These are phyloP conservation scores for Caenorhabditis wallacei DNA, from an alignment of 2,888 invertebrate species.

Conservation along the genomic window DNA sequence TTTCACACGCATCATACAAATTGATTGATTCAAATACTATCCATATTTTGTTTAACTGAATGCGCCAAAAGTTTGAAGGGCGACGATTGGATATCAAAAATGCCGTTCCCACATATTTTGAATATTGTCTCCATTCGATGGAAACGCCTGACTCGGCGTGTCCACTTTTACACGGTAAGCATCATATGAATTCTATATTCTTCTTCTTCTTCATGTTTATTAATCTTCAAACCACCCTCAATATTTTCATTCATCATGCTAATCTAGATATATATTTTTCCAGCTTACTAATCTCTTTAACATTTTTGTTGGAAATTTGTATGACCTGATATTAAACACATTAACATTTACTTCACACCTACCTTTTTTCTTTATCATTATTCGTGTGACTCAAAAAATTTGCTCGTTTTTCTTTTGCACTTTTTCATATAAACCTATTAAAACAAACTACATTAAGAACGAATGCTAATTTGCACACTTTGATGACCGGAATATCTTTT, in stretches of 20 bases:
- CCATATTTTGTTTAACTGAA: slow-evolving; percentile 37
- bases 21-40: slow-evolving; percentile 23
- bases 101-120: slow-evolving; percentile 50
- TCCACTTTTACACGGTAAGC: slow-evolving; percentile 50
- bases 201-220: not conserved
- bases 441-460: slow-evolving; percentile 11
- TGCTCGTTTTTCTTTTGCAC: slow-evolving; percentile 21
- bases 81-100: slow-evolving; percentile 49
- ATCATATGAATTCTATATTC: not conserved
- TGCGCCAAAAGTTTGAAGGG: slow-evolving; percentile 57
- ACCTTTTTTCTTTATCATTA: not conserved
- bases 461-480: slow-evolving; percentile 30
- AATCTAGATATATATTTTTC: no score
- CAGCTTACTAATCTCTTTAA: no score
- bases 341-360: no score
- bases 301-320: not conserved
- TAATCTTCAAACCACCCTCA: not conserved
- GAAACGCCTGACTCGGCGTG: slow-evolving; percentile 49
- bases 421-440: slow-evolving; percentile 18
- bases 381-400: not conserved
- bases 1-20: slow-evolving; percentile 25
- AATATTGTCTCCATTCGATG: slow-evolving; percentile 40
- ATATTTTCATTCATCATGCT: not conserved
- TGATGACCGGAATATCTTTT: slow-evolving; percentile 18
- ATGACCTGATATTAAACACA: not conserved